Conservation (phyloP, 2,113 vertebrate genomes). For the Rutilus rutilus region DNA sequence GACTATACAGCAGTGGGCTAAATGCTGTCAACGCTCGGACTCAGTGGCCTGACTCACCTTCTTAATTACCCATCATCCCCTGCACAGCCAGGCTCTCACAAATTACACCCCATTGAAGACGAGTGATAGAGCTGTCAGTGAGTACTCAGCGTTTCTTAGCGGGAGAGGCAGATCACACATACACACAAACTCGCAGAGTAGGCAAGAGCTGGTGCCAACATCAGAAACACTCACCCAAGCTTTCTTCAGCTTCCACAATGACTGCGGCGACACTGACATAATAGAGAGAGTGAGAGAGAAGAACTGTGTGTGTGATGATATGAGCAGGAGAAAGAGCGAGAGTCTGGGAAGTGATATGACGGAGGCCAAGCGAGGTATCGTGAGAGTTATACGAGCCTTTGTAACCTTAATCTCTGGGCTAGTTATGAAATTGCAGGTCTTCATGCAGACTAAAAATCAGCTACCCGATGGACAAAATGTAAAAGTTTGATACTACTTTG, state of each 20-base stretch:
- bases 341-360: background rate
- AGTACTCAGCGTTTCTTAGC: slow-evolving; percentile 69
- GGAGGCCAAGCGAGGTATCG: slow-evolving; percentile 43
- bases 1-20: slow-evolving; percentile 69
- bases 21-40: slow-evolving; percentile 71
- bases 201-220: slow-evolving; percentile 14
- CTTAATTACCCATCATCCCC: slow-evolving; percentile 83
- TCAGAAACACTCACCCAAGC: slow-evolving; percentile 18
- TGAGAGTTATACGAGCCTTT: slow-evolving; percentile 42
- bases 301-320: background rate
- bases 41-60: slow-evolving; percentile 70
- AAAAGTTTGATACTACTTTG: background rate
- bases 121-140: slow-evolving; percentile 80
- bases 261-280: slow-evolving; percentile 21
- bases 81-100: slow-evolving; percentile 75
- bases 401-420: slow-evolving; percentile 31
- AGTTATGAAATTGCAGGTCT: slow-evolving; percentile 45
- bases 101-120: slow-evolving; percentile 80
- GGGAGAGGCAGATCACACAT: slow-evolving; percentile 64
- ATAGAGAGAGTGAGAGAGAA: slow-evolving; percentile 3
- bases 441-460: slow-evolving; percentile 39
- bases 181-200: slow-evolving; percentile 35
- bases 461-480: background rate
- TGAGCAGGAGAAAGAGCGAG: slow-evolving; percentile 3
- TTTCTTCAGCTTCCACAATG: slow-evolving; percentile 40